Conservation (phyloP, 2,888 invertebrate genomes). For the Drosophila hamatofila region DNA sequence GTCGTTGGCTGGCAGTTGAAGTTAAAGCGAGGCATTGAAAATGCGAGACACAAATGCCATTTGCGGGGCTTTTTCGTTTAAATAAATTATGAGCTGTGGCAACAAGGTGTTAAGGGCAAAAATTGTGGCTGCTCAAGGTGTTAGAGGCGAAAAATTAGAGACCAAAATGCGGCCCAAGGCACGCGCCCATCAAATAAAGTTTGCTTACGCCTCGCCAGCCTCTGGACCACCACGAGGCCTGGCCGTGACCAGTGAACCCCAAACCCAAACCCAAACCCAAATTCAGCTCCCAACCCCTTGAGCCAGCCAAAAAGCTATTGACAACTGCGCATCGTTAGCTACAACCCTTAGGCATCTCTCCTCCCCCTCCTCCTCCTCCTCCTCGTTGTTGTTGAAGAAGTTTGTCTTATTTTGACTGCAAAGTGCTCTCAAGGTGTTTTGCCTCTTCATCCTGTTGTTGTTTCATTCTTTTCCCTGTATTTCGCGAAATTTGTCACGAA, state of each 20-base stretch:
- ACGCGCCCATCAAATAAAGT: conserved; percentile 76
- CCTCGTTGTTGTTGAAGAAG: conserved; percentile 7
- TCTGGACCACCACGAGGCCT: not conserved
- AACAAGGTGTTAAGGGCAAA: conserved; percentile 54
- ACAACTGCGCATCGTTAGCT: conserved; percentile 58
- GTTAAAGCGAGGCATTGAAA: conserved; percentile 20
- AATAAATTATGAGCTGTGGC: conserved; percentile 64
- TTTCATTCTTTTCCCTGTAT: conserved; percentile 7
- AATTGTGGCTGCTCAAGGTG: conserved; percentile 54
- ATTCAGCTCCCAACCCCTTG: not conserved
- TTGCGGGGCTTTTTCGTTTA: conserved; percentile 39
- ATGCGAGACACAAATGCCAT: conserved; percentile 42
- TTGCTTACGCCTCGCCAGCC: conserved; percentile 55
- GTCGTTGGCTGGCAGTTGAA: not conserved
- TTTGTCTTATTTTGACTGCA: conserved; percentile 25
- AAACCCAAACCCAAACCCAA: not conserved
- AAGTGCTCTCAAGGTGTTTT: conserved; percentile 42
- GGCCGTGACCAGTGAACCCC: conserved; percentile 18
- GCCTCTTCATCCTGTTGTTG: not conserved
- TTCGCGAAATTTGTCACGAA: conserved; percentile 56
- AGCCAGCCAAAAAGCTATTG: conserved; percentile 20
- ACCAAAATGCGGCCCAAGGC: conserved; percentile 47
- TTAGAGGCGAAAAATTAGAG: conserved; percentile 50
- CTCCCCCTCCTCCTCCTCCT: not conserved
- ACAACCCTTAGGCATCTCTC: conserved; percentile 22